Evolutionary conservation across 1,140 invertebrate species (phyloP).

Genomic region (Drosophila subpulchrella): DNA sequence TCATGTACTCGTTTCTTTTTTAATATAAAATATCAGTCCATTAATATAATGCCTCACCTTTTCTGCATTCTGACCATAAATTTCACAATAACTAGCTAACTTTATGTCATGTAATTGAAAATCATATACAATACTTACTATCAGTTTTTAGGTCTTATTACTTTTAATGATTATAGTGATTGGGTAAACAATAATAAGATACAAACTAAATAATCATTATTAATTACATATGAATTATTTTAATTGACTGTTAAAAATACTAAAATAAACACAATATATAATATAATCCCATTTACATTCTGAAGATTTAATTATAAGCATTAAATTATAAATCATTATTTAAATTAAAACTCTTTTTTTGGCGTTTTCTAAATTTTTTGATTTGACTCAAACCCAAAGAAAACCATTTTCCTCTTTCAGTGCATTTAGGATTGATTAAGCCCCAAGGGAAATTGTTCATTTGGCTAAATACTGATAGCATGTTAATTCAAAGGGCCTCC

Average conservation of each 20-base stretch:
- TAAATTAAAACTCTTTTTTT: too few relatives aligned
- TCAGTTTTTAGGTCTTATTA: too few relatives aligned
- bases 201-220: too few relatives aligned
- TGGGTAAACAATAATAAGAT: too few relatives aligned
- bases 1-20: too few relatives aligned
- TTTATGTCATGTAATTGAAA: not conserved
- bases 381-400: not conserved
- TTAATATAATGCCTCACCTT: too few relatives aligned
- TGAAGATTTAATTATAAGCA: not conserved
- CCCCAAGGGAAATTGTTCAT: slow-evolving; percentile 31
- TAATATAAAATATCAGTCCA: too few relatives aligned
- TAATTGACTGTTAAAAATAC: too few relatives aligned
- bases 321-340: not conserved
- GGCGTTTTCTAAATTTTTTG: not conserved
- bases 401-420: not conserved
- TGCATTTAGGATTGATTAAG: slow-evolving; percentile 33
- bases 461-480: slow-evolving; percentile 46
- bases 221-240: too few relatives aligned
- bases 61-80: too few relatives aligned
- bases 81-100: not conserved
- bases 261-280: not conserved
- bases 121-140: too few relatives aligned
- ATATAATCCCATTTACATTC: not conserved
- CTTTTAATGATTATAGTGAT: too few relatives aligned
- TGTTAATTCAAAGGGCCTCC: slow-evolving; percentile 20